These are phyloP conservation scores for Elachura formosa DNA, from an alignment of 2,113 vertebrate genomes.

Conservation along the genomic window DNA sequence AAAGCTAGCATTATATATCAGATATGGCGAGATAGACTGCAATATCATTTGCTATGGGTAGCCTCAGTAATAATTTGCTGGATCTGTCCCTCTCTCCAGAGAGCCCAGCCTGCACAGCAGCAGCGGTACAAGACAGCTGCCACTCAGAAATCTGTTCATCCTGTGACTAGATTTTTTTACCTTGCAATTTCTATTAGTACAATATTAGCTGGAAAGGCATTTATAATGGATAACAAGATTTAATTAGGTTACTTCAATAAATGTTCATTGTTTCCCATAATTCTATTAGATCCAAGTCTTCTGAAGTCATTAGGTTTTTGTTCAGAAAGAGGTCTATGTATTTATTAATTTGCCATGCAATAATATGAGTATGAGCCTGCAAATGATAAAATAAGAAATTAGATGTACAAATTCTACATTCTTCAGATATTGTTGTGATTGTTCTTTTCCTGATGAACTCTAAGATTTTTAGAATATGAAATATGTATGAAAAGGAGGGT, in stretches of 20 bases:
- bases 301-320: neutral
- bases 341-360: constrained; percentile 25
- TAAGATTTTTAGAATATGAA: neutral
- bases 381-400: neutral
- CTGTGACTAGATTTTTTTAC: neutral
- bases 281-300: neutral
- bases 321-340: neutral
- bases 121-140: neutral
- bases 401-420: neutral
- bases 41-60: neutral
- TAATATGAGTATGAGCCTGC: neutral
- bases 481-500: neutral
- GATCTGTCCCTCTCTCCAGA: neutral
- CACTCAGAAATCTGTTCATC: neutral
- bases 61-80: neutral
- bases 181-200: neutral
- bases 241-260: constrained; percentile 40
- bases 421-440: neutral
- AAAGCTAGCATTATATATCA: neutral
- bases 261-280: neutral
- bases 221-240: constrained; percentile 7
- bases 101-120: neutral
- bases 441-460: neutral
- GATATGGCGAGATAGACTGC: neutral
- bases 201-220: neutral